phyloP scores from a whole-genome alignment of 2,797 vertebrate species.

The Cryptoprocta ferox region DNA sequence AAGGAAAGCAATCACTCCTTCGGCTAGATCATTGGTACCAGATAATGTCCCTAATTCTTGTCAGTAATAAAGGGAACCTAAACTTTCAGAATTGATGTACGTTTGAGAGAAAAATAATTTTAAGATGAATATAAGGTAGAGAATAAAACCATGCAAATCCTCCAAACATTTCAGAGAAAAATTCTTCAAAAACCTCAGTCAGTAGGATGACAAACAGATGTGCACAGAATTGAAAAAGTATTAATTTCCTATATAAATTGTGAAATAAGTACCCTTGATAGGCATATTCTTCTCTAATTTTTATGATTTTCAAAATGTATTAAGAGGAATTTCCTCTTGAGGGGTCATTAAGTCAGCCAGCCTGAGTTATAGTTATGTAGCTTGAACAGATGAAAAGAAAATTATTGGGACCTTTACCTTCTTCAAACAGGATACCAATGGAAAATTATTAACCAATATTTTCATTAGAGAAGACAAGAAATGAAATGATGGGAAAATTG shows the following conservation, averaged over 20 bases:
- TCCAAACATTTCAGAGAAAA: conserved; percentile 31
- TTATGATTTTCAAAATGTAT: conserved; percentile 42
- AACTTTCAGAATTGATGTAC: neutral
- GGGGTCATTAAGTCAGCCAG: neutral
- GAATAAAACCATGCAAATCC: neutral
- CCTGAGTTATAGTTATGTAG: neutral
- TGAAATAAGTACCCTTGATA: neutral
- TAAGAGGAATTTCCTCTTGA: conserved; percentile 36
- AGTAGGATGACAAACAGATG: neutral
- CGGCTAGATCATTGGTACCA: neutral
- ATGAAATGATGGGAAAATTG: conserved; percentile 6
- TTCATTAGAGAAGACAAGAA: neutral
- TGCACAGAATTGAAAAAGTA: neutral
- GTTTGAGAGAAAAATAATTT: conserved; percentile 36
- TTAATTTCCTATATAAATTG: neutral
- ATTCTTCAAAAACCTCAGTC: neutral
- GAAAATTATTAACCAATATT: conserved; percentile 54
- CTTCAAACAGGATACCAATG: neutral
- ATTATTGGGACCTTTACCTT: conserved; percentile 37
- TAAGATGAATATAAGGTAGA: neutral
- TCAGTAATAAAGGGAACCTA: neutral
- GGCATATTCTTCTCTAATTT: conserved; percentile 33
- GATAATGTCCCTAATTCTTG: neutral
- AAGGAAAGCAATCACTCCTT: neutral
- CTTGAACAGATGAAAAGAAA: neutral